Evolutionary conservation across 2,797 vertebrate genomes (phyloP), one percentile per base, ranked within the genome.

Genomic region (Cossypha caffra): DNA sequence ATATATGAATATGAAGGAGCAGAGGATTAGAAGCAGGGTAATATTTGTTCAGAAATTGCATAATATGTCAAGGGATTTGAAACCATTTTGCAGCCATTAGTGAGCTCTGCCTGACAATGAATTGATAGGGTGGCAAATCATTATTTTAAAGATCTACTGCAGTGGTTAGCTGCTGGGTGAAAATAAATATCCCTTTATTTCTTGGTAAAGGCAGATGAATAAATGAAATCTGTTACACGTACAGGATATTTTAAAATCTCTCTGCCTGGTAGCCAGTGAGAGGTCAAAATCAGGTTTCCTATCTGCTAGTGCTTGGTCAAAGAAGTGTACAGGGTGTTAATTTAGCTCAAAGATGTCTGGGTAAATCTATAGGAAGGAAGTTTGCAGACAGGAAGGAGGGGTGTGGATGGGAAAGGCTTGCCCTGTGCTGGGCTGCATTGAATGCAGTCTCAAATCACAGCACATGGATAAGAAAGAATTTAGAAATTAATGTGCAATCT

Each of bases 321-420:
- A 96, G 68, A 24, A 91, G 58, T 59, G 66, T 28, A 38, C 57
- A 82, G 59, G 72, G 85, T 88, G 87, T 93, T 95, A 90, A 95
- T 98, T 98, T 98, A 98, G 98, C 98, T 98, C 98, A 98, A 98
- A 98, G 98, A 98, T 98, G 98, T 98, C 98, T 98, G 98, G 98
- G 98, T 99, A 99, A 98, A 98, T 97, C 98, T 98, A 74, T 98
- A 98, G 98, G 98, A 98, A 99, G 98, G 99, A 99, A 99, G 98
- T 98, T 97, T 97, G 99, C 96, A 98, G 98, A 98, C 98, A 99
- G 98, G 98, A 99, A 98, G 98, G 98, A 98, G 98, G 96, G 99
- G 99, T 97, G 99, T 99, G 98, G 98, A 98, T 98, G 99, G 99
- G 98, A 99, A 99, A 99, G 98, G 92, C 93, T 98, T 98, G 98